A percentile compares a stretch with the other conserved stretches of the same genome.
Evolutionary conservation across 2,888 invertebrate genomes (phyloP).

Genomic region (Hypena proboscidalis): DNA sequence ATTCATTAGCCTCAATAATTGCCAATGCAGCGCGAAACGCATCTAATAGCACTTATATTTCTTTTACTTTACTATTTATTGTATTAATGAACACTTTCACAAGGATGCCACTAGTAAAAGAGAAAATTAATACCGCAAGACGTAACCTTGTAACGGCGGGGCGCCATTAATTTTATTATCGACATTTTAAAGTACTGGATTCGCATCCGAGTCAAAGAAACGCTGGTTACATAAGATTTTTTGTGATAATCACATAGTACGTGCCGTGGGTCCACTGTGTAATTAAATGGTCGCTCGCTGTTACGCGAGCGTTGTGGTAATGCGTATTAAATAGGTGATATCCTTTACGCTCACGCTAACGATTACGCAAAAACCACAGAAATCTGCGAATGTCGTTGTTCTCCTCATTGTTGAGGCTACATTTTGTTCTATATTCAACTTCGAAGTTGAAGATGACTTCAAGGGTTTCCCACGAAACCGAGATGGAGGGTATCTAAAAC

Average conservation of each 20-base stretch:
- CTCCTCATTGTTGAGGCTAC: constrained; percentile 15
- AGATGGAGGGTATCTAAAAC: constrained; percentile 49
- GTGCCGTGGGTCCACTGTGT: constrained; percentile 30
- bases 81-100: constrained; percentile 46
- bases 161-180: constrained; percentile 31
- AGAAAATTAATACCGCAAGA: constrained; percentile 47
- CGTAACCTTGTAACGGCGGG: constrained; percentile 43
- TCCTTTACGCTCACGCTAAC: constrained; percentile 39
- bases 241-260: constrained; percentile 24
- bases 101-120: constrained; percentile 47
- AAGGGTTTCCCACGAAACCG: constrained; percentile 48
- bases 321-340: constrained; percentile 50
- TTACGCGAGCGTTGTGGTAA: constrained; percentile 45
- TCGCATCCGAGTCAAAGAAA: constrained; percentile 23
- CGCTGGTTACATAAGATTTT: constrained; percentile 33
- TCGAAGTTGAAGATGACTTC: constrained; percentile 11
- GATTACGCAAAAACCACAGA: constrained; percentile 37
- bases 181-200: constrained; percentile 31
- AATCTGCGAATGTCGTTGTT: constrained; percentile 20
- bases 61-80: constrained; percentile 36
- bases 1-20: constrained; percentile 56
- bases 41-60: constrained; percentile 36
- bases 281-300: constrained; percentile 52
- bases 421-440: constrained; percentile 14
- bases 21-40: constrained; percentile 44